These are phyloP conservation scores for Eulithis prunata DNA, from an alignment of 2,888 invertebrate genomes.

Conservation along the genomic window DNA sequence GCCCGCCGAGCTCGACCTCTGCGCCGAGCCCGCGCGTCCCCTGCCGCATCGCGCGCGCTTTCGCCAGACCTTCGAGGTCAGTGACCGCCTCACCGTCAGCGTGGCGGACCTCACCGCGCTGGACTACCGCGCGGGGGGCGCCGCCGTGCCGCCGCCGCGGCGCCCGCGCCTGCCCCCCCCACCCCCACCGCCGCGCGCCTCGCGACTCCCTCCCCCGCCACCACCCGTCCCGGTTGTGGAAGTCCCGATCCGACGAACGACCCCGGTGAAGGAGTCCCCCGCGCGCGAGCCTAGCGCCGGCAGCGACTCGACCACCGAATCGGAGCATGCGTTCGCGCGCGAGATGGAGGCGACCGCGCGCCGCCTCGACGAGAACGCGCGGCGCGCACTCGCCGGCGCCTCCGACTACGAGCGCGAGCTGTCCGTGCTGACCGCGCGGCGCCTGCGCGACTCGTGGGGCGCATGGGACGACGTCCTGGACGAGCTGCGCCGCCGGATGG, in stretches of 20 bases:
- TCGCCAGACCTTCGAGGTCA: constrained; percentile 77
- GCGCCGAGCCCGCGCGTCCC: constrained; percentile 73
- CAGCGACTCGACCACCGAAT: constrained; percentile 79
- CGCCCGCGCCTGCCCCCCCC: constrained; percentile 74
- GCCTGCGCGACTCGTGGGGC: constrained; percentile 79
- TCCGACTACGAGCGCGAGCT: constrained; percentile 83
- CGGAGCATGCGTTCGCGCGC: constrained; percentile 72
- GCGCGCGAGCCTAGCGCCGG: constrained; percentile 75
- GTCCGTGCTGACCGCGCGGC: constrained; percentile 82
- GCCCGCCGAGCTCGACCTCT: constrained; percentile 88
- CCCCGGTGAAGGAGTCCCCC: constrained; percentile 51
- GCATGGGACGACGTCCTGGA: constrained; percentile 80
- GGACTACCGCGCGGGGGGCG: constrained; percentile 78
- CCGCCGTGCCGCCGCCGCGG: constrained; percentile 66
- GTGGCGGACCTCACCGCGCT: constrained; percentile 86
- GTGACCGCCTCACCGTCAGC: constrained; percentile 83
- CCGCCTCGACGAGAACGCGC: constrained; percentile 72
- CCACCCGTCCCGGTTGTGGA: constrained; percentile 66
- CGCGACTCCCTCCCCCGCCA: constrained; percentile 55
- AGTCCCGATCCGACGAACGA: constrained; percentile 50
- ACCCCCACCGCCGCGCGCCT: constrained; percentile 60
- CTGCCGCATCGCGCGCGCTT: constrained; percentile 69
- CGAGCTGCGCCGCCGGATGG: constrained; percentile 73
- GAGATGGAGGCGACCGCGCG: constrained; percentile 80
- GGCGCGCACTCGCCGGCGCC: constrained; percentile 77